Evolutionary conservation across 2,797 vertebrate genomes (phyloP).

Genomic region (Lemur catta): DNA sequence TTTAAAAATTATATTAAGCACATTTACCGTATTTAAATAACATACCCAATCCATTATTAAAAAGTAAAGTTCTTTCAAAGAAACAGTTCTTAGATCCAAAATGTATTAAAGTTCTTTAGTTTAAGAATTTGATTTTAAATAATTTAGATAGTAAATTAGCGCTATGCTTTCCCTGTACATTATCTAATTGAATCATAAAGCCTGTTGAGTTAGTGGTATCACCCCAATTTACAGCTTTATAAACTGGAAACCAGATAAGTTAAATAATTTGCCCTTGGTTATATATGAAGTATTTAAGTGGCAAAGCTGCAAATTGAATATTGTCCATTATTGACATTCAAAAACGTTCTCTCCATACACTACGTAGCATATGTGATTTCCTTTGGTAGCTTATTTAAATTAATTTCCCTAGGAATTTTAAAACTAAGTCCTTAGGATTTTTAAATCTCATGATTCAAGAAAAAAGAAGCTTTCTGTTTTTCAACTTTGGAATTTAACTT

Average conservation of each 20-base stretch:
- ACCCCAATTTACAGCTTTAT: neutral
- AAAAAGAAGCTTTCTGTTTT: neutral
- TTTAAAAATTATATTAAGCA: neutral
- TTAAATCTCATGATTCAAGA: neutral
- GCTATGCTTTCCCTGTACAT: neutral
- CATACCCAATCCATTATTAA: neutral
- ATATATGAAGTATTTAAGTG: neutral
- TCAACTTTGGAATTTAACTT: neutral
- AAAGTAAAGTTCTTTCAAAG: neutral
- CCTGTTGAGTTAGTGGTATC: neutral
- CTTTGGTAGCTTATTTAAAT: neutral
- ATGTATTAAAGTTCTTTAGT: neutral
- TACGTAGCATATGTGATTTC: neutral
- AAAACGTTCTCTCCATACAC: neutral
- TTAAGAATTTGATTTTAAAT: slow-evolving; percentile 5
- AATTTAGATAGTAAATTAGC: neutral
- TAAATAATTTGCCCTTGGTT: neutral
- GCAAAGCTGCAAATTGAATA: neutral
- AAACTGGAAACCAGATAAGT: neutral
- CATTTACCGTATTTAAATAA: slow-evolving; percentile 13
- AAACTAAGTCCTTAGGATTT: neutral
- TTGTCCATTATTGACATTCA: neutral
- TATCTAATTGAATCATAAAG: neutral
- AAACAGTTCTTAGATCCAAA: neutral
- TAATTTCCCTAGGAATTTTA: neutral